Evolutionary conservation across 1,140 invertebrate species (phyloP), one percentile per base, ranked within the genome.

Genomic region (Drosophila serrata): DNA sequence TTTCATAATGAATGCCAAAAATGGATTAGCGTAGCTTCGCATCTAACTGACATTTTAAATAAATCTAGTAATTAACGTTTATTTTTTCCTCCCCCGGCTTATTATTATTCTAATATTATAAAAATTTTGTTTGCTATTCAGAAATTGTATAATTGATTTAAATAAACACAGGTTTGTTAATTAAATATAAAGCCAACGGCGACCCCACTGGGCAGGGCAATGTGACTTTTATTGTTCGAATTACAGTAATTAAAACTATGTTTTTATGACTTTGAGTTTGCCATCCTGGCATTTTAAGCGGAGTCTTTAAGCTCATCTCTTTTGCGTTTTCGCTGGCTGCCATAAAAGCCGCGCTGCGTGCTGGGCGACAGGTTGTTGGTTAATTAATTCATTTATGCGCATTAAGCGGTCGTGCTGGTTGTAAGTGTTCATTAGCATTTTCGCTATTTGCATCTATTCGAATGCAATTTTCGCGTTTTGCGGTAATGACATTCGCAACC

Each of bases 351-450:
- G 9, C 3, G 12, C 27, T 53, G 49, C 13, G 19, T 35, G 13
- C 49, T 35, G 27, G 17, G 69, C 70, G 69, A 74, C 69, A 74
- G 70, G 58, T 75, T 75, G 70, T 49, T 76, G 59, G 35, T 59
- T 72, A 72, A 72, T 72, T 72, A 70, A 72, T 75, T 75, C 65
- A 79, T 79, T 78, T 87, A 80, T 79, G 82, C 60, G 17, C 60
- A 75, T 76, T 45, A 43, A 59, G 73, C 73, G 76, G 68, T 84
- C 67, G 69, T 84, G 63, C 49, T 67, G 79, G 56, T 64, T 88
- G 80, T 80, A 82, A 84, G 80, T 65, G 77, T 78, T 84, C 85
- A 78, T 88, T 88, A 88, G 55, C 81, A 81, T 88, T 90, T 68
- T 42, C 51, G 55, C 68, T 61, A 90, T 88, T 90, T 84, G 85